phyloP scores from a whole-genome alignment of 2,797 vertebrate genomes.

The Scomberomorus guttatus region DNA sequence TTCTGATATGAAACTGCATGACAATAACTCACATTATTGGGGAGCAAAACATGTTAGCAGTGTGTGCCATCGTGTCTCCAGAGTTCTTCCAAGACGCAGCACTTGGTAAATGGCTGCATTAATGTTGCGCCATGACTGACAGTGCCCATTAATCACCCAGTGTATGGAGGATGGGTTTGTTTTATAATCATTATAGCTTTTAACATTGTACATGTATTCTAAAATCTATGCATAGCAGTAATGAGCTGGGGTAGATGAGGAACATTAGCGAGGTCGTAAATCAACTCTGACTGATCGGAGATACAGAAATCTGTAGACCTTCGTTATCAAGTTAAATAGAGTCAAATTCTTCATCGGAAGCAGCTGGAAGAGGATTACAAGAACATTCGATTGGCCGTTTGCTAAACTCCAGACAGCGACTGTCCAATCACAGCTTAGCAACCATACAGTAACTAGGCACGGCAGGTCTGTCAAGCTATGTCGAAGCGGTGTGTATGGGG shows the following conservation, averaged over 20 bases:
- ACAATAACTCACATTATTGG: constrained; percentile 23
- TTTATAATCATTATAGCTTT: constrained; percentile 71
- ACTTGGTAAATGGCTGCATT: constrained; percentile 68
- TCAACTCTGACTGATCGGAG: constrained; percentile 57
- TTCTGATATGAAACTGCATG: constrained; percentile 16
- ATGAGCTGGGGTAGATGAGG: constrained; percentile 60
- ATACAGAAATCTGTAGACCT: constrained; percentile 39
- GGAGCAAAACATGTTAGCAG: constrained; percentile 39
- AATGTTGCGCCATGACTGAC: constrained; percentile 73
- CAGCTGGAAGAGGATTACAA: not conserved
- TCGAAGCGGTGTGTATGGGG: too few relatives aligned
- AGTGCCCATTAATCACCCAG: constrained; percentile 76
- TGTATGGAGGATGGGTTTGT: constrained; percentile 69
- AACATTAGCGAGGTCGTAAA: constrained; percentile 53
- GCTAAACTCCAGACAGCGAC: not conserved
- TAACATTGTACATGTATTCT: constrained; percentile 57
- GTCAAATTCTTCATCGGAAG: constrained; percentile 1
- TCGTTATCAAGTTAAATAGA: constrained; percentile 24
- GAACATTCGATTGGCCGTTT: constrained; percentile 6
- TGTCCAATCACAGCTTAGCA: not conserved
- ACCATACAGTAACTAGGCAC: not conserved
- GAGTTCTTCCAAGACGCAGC: constrained; percentile 50
- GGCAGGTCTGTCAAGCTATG: too few relatives aligned
- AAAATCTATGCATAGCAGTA: constrained; percentile 57
- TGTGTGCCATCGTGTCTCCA: constrained; percentile 39